A percentile compares a stretch with the other conserved stretches of the same genome.
These are phyloP conservation scores for Cryptotermes secundus DNA, from an alignment of 1,140 invertebrate genomes.

Conservation along the genomic window DNA sequence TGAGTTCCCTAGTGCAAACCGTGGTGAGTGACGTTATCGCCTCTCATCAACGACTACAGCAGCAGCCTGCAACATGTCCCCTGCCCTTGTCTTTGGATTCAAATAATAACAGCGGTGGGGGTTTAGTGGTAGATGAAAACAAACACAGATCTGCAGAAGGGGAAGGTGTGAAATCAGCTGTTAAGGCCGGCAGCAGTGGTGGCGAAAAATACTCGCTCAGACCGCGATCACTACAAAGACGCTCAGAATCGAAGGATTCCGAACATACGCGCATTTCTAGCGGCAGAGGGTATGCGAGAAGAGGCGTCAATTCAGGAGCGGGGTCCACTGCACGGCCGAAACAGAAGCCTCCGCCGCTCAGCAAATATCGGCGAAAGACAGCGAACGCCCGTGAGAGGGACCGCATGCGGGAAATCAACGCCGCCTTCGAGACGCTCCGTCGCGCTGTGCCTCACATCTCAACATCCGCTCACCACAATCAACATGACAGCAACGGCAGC, in stretches of 20 bases:
- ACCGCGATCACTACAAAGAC: background rate
- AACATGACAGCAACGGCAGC: constrained; percentile 35
- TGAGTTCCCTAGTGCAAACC: background rate
- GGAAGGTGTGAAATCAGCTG: background rate
- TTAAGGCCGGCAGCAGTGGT: background rate
- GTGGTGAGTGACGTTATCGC: background rate
- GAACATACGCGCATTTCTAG: background rate
- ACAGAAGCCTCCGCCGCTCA: constrained; percentile 75
- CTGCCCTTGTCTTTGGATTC: background rate
- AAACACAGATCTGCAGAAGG: background rate
- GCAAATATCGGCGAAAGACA: constrained; percentile 85
- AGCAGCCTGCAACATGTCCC: background rate
- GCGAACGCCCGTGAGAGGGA: constrained; percentile 83
- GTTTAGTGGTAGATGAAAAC: background rate
- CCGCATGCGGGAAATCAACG: constrained; percentile 86
- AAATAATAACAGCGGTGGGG: background rate
- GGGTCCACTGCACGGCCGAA: background rate
- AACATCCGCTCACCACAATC: background rate
- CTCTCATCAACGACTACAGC: background rate
- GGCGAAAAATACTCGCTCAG: constrained; percentile 24
- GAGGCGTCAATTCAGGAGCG: background rate
- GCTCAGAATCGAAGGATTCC: background rate
- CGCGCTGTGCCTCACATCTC: constrained; percentile 63
- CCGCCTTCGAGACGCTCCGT: constrained; percentile 77
- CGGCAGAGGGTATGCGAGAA: background rate